Percentiles rank a stretch among this genome's conserved stretches.
phyloP scores from a whole-genome alignment of 2,888 invertebrate genomes.

The Phoenoteleia sp. region DNA sequence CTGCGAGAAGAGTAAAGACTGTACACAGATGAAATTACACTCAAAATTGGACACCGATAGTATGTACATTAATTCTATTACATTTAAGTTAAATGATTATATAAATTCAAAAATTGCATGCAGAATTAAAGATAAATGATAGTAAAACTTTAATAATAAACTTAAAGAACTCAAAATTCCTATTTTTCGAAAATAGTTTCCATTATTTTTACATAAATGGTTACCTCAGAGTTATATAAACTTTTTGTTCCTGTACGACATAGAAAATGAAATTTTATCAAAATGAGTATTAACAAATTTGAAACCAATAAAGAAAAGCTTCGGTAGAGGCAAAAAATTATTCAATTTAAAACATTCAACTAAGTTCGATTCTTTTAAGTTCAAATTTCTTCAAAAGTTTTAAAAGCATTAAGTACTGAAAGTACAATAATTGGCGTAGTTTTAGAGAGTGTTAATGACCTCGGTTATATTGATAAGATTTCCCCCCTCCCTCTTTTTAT shows the following conservation, averaged over 20 bases:
- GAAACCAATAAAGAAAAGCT: background rate
- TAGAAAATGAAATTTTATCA: background rate
- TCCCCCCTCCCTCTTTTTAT: too few species aligned
- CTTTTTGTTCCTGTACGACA: background rate
- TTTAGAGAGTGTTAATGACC: slow-evolving; percentile 17
- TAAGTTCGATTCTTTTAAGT: slow-evolving; percentile 33
- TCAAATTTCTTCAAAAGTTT: slow-evolving; percentile 28
- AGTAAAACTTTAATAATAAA: too few species aligned
- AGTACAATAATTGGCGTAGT: slow-evolving; percentile 40
- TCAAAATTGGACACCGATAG: slow-evolving; percentile 85
- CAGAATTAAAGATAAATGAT: too few species aligned
- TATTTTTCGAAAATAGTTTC: background rate
- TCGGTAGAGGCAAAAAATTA: slow-evolving; percentile 16
- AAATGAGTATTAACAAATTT: background rate
- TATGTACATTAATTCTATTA: slow-evolving; percentile 72
- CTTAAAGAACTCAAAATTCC: too few species aligned
- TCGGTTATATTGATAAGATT: slow-evolving; percentile 19
- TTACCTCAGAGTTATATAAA: background rate
- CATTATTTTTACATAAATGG: background rate
- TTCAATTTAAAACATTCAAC: slow-evolving; percentile 34
- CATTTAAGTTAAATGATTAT: too few species aligned
- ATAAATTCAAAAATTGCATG: too few species aligned
- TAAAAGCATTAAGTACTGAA: slow-evolving; percentile 12
- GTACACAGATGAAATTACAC: slow-evolving; percentile 91
- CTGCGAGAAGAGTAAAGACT: slow-evolving; percentile 93